Conservation (phyloP, 2,797 vertebrate genomes). For the Chromis chromis region DNA sequence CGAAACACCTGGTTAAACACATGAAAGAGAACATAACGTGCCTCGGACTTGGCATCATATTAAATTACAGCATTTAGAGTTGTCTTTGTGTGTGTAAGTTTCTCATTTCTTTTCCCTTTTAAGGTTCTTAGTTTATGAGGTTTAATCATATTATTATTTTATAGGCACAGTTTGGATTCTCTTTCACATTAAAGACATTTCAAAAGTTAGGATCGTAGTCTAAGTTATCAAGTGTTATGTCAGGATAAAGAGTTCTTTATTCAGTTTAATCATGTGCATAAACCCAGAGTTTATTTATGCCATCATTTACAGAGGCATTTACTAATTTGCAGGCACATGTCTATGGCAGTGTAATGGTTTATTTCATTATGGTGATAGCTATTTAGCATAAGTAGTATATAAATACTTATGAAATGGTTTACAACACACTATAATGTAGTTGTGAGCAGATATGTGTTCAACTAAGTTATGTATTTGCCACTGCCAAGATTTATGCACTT, state of each 20-base stretch:
- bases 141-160: background rate
- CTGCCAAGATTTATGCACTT: too few relatives aligned
- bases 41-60: background rate
- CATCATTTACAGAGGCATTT: too few relatives aligned
- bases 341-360: too few relatives aligned
- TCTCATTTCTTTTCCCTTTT: background rate
- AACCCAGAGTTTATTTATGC: too few relatives aligned
- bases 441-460: too few relatives aligned
- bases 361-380: too few relatives aligned
- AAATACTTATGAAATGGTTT: too few relatives aligned
- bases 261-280: background rate
- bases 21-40: conserved; percentile 14
- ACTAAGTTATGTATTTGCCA: too few relatives aligned
- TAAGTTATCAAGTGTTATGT: background rate
- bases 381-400: too few relatives aligned
- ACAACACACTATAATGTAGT: too few relatives aligned
- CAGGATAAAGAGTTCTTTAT: background rate
- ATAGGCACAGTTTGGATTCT: background rate
- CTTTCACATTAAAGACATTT: background rate
- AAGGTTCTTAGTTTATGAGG: background rate
- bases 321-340: too few relatives aligned
- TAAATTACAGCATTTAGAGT: background rate
- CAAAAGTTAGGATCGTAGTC: background rate
- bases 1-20: conserved; percentile 37
- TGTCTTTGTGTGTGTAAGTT: background rate